A percentile compares a stretch with the other conserved stretches of the same genome.
phyloP scores from a whole-genome alignment of 2,888 invertebrate genomes.

The Ochropleura plecta region DNA sequence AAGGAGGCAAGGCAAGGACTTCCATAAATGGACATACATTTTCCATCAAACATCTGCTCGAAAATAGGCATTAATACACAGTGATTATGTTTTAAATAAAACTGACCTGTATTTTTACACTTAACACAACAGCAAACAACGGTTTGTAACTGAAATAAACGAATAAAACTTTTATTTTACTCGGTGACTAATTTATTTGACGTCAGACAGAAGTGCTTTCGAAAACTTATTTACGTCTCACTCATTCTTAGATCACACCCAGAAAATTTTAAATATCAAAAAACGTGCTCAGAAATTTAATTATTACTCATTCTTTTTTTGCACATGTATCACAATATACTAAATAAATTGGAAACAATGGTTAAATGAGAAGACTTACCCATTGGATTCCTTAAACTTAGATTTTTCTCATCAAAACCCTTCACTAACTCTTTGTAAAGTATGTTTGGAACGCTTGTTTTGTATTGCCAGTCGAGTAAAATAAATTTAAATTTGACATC shows the following conservation, averaged over 20 bases:
- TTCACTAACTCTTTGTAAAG: too few species aligned
- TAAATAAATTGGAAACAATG: background rate
- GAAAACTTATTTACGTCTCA: slow-evolving; percentile 8
- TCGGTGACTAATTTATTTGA: slow-evolving; percentile 62
- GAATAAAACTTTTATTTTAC: slow-evolving; percentile 26
- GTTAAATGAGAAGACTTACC: background rate
- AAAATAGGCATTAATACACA: background rate
- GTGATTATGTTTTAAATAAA: background rate
- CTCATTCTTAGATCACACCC: too few species aligned
- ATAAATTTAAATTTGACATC: background rate
- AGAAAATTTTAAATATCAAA: background rate
- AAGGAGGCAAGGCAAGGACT: slow-evolving; percentile 78
- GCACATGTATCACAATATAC: background rate
- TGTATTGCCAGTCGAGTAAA: slow-evolving; percentile 27
- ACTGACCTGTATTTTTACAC: slow-evolving; percentile 68
- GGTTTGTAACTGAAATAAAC: slow-evolving; percentile 58
- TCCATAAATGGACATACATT: slow-evolving; percentile 81
- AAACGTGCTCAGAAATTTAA: background rate
- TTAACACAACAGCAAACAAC: slow-evolving; percentile 56
- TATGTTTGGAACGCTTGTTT: slow-evolving; percentile 38
- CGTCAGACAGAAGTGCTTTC: slow-evolving; percentile 50
- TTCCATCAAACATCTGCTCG: slow-evolving; percentile 74
- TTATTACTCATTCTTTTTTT: background rate
- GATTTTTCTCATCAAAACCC: background rate
- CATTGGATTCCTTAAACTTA: background rate